phyloP scores from a whole-genome alignment of 2,888 invertebrate genomes.

The Antheraea assamensis region DNA sequence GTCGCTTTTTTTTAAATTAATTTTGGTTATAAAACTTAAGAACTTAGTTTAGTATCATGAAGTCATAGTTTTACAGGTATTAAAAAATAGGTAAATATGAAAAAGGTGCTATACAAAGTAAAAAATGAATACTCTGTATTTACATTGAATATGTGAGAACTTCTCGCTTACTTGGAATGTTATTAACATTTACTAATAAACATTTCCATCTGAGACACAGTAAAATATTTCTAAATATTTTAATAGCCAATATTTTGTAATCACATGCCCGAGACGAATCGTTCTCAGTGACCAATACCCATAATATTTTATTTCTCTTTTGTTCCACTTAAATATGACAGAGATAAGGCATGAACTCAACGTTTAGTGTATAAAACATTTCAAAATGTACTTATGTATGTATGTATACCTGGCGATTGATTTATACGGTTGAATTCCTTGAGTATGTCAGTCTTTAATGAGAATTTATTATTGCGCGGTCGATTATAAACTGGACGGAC shows the following conservation, averaged over 20 bases:
- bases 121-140: no score
- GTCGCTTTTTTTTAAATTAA: no score
- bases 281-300: not conserved
- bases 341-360: conserved; percentile 6
- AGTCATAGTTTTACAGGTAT: no score
- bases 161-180: not conserved
- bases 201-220: not conserved
- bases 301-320: conserved; percentile 4
- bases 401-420: not conserved
- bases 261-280: not conserved
- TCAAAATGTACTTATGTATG: not conserved
- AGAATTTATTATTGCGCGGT: not conserved
- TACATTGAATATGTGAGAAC: not conserved
- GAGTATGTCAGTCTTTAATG: not conserved
- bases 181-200: not conserved
- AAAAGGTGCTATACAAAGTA: no score
- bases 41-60: no score
- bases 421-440: not conserved
- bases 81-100: no score
- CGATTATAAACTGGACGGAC: not conserved
- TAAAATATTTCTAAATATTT: not conserved
- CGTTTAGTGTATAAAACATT: not conserved
- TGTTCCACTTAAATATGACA: not conserved
- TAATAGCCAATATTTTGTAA: not conserved
- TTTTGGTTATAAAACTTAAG: no score